Evolutionary conservation across 2,888 invertebrate species (phyloP), one percentile per base, ranked within the genome.

Genomic region (Notocelia uddmanniana): DNA sequence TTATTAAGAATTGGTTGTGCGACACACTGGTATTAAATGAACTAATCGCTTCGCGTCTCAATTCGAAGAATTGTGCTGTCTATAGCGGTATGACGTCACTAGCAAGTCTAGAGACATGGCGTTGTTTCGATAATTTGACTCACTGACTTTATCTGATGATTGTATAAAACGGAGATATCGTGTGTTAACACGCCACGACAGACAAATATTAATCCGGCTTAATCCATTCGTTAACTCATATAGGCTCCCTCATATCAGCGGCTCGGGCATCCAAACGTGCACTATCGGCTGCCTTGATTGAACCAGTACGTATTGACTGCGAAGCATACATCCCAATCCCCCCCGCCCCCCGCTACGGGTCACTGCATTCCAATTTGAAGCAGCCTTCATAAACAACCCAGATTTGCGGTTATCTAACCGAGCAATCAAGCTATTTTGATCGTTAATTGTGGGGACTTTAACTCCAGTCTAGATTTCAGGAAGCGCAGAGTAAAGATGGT

Each of bases 281-380:
- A 45, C 48, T 69, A 69, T 48, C 73, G 26, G 34, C 18, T 15
- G 18, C 41, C 68, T 45, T 73, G 74, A 73, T 73, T 71, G 66
- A 74, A 52, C 62, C 9, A 55, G 60, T 67, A 66, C 74, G 57
- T 72, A 75, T 74, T 73, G 71, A 69, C 69, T 73, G 50, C 50
- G 64, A n/a, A 68, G 64, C 70, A 70, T 68, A 73, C 59, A 71
- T 67, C 37, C 63, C 69, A 72, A 70, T 69, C 60, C 71, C 63
- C 26, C 5, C 21, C 59, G 54, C 21, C 57, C 64, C 66, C 74
- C 69, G 71, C 69, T 52, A 67, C 84, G 83, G 86, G 80, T 88
- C 85, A 84, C 80, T 84, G 87, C 84, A 77, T 84, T 83, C 84
- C 83, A 87, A 87, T 88, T 86, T 84, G 81, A 85, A 83, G 79